Conservation (phyloP, 2,797 vertebrate species). For the Sebastes matsubarae region DNA sequence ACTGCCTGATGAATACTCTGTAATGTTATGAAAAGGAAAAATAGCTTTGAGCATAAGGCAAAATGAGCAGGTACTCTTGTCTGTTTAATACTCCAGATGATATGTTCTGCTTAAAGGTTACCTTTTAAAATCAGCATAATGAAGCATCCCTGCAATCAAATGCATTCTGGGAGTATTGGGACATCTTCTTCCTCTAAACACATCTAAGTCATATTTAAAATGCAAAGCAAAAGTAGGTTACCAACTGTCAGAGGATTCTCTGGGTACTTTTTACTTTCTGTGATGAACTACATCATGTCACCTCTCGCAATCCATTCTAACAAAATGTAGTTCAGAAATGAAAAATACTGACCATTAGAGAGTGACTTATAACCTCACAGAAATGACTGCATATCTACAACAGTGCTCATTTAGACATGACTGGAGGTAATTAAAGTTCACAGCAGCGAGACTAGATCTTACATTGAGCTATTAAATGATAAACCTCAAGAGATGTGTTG, state of each 20-base stretch:
- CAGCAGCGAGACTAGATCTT: background rate
- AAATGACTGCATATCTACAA: background rate
- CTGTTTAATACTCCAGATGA: background rate
- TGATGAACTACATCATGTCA: constrained; percentile 3
- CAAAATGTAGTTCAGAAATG: background rate
- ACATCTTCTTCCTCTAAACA: constrained; percentile 1
- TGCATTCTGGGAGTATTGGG: background rate
- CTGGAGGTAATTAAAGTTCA: background rate
- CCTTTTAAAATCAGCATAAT: constrained; percentile 18
- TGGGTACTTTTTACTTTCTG: background rate
- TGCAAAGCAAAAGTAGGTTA: constrained; percentile 27
- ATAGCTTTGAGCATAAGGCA: background rate
- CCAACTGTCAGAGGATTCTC: constrained; percentile 28
- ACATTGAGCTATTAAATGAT: background rate
- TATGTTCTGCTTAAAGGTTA: constrained; percentile 9
- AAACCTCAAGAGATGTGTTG: background rate
- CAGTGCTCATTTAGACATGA: background rate
- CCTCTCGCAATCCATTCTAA: background rate
- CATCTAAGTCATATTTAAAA: constrained; percentile 31
- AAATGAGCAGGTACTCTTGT: background rate
- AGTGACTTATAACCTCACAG: background rate
- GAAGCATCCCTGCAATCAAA: constrained; percentile 28
- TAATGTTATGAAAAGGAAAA: constrained; percentile 10
- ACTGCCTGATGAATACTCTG: constrained; percentile 11
- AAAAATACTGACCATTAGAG: constrained; percentile 6